Evolutionary conservation across 2,113 vertebrate species (phyloP), one percentile per base, ranked within the genome.

Genomic region (Pithys albifrons): DNA sequence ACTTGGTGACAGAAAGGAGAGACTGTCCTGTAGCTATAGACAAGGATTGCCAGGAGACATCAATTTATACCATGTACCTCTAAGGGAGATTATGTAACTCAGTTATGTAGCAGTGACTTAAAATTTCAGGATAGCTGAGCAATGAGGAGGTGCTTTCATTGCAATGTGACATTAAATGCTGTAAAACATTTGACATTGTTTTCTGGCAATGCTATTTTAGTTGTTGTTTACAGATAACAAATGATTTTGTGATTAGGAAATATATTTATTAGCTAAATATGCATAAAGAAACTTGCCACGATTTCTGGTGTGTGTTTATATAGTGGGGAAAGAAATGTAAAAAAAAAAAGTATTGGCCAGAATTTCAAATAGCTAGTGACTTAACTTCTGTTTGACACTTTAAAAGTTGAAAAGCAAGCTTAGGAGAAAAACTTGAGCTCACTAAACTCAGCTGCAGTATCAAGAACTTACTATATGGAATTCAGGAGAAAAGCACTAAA

Each of bases 1-100:
- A 94, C 97, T 95, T 98, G 96, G 98, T 97, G 95, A 98, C 95
- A 95, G 90, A 57, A 77, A 94, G 96, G 84, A 84, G 94, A 89
- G 97, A 77, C 75, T 64, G 35, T 88, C 54, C 46, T 67, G 88
- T 84, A 95, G 65, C 76, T 24, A 62, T 0, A 1, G 64, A 33
- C 31, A 41, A 57, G 35, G 55, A 48, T 55, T 92, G 20, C 57
- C 77, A 74, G 71, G 62, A 81, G 72, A 69, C 5, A 7, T 35
- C 66, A 59, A 3, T 67, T 67, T 86, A 80, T 45, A 82, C 72
- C 52, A 46, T 57, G 25, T 5, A 79, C 61, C 52, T 92, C 91
- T 85, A 45, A 41, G 31, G 51, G 28, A 64, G 12, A 6, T 85
- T 93, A 19, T 67, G 19, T 37, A 71, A 91, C n/a, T 58, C 4